These are phyloP conservation scores for Plestiodon gilberti DNA, from an alignment of 2,113 vertebrate species.

Conservation along the genomic window DNA sequence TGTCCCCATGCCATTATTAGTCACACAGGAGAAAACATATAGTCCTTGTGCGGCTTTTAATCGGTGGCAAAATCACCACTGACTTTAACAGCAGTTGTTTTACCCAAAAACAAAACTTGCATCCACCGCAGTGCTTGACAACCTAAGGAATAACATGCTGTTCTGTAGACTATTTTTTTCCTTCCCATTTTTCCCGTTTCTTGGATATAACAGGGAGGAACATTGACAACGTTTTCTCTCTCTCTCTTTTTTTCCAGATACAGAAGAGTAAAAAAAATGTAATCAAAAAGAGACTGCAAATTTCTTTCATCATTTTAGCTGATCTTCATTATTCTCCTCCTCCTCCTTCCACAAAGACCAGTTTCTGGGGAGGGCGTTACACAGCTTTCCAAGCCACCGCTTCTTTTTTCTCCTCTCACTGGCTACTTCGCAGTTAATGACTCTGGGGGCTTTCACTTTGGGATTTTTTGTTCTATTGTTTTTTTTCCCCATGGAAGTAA, in stretches of 20 bases:
- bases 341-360: constrained; percentile 78
- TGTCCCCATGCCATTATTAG: no score
- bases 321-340: constrained; percentile 77
- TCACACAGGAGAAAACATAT: neutral
- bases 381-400: constrained; percentile 68
- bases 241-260: constrained; percentile 81
- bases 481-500: constrained; percentile 13
- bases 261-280: constrained; percentile 77
- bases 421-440: constrained; percentile 62
- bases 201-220: constrained; percentile 41
- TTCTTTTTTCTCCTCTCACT: constrained; percentile 60
- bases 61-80: neutral
- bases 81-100: neutral
- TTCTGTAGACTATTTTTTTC: constrained; percentile 31
- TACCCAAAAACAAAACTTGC: neutral
- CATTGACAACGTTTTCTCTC: constrained; percentile 76
- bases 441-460: constrained; percentile 44
- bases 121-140: neutral
- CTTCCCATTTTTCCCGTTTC: constrained; percentile 50
- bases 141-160: neutral
- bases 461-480: constrained; percentile 39
- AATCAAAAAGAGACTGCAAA: constrained; percentile 75
- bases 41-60: neutral
- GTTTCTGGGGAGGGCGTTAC: constrained; percentile 72
- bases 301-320: constrained; percentile 80